Percentiles rank a stretch among this genome's conserved stretches.
Conservation (phyloP, 2,797 vertebrate species). For the Acestrorhynchus altus region DNA sequence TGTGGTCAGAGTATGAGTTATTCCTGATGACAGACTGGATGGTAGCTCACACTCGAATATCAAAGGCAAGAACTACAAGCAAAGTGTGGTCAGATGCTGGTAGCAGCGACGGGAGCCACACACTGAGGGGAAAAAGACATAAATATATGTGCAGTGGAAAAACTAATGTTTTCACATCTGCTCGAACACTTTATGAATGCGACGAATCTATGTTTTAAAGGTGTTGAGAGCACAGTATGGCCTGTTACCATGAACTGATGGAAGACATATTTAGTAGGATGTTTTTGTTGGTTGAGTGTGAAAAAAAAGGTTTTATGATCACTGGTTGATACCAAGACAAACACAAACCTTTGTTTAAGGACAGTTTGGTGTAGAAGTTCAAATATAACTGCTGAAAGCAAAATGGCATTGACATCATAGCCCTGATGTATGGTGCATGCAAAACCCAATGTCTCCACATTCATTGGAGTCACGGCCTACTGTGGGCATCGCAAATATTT, state of each 20-base stretch:
- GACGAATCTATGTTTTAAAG: conserved; percentile 7
- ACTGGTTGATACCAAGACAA: conserved; percentile 24
- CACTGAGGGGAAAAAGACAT: conserved; percentile 28
- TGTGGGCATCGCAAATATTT: not conserved
- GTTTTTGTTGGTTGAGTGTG: conserved; percentile 42
- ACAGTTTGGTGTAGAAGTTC: conserved; percentile 4
- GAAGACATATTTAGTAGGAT: conserved; percentile 48
- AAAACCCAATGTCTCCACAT: not conserved
- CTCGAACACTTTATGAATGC: conserved; percentile 41
- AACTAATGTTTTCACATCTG: conserved; percentile 51
- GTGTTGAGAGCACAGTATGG: not conserved
- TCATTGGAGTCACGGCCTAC: not conserved
- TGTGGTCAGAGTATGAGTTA: conserved; percentile 1
- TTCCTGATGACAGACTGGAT: conserved; percentile 19
- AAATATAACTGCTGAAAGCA: conserved; percentile 26
- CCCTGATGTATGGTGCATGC: not conserved
- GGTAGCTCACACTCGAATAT: not conserved
- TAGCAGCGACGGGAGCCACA: conserved; percentile 23
- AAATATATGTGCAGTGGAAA: conserved; percentile 34
- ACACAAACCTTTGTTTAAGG: conserved; percentile 26
- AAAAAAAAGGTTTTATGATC: conserved; percentile 26
- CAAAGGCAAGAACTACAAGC: conserved; percentile 36
- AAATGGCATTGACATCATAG: conserved; percentile 13
- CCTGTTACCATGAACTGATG: conserved; percentile 40
- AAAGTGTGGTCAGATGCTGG: conserved; percentile 1